Evolutionary conservation across 2,888 invertebrate genomes (phyloP), one percentile per base, ranked within the genome.

Genomic region (Mythimna loreyi): DNA sequence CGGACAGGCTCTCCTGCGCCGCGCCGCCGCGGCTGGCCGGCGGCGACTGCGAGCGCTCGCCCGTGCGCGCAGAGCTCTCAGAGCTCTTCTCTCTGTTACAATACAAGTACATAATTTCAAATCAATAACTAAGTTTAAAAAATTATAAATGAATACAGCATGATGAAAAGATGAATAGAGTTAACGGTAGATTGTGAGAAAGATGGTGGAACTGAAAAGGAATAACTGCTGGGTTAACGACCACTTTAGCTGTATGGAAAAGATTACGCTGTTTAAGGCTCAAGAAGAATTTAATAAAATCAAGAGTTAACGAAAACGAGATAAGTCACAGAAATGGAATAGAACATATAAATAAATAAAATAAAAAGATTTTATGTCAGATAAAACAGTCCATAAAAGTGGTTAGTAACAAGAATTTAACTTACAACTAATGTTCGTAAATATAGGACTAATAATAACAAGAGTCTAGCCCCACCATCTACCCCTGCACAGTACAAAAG

Each of bases 1-100:
- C 96, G 1, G 98, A 98, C 23, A 98, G 94, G 79, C 92, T 93
- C 78, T 93, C 85, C 96, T 97, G 86, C 92, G 96, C 88, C 88
- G 92, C 77, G 87, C 93, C 88, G 88, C 92, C 77, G 87, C 93
- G 80, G 3, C 84, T 75, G n/a, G 70, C 72, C 33, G 92, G 90
- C 49, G 91, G 87, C 13, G 92, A 91, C 56, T 91, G 86, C 50
- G 85, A 86, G 21, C 68, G 78, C 64, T 80, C 80, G 11, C 58
- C 70, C 5, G 81, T 67, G 25, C 72, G 82, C 16, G 50, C 55
- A 2, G 55, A 45, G 33, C 79, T 83, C 62, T 89, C 90, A 0
- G 78, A 73, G 56, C 87, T 88, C 66, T 81, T 86, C 11, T 89
- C 89, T 64, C 89, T 87, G 58, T 3, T 13, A 6, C 2, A 16